A percentile compares a stretch with the other conserved stretches of the same genome.
Evolutionary conservation across 2,888 invertebrate species (phyloP).

Genomic region (Cerceris rybyensis): DNA sequence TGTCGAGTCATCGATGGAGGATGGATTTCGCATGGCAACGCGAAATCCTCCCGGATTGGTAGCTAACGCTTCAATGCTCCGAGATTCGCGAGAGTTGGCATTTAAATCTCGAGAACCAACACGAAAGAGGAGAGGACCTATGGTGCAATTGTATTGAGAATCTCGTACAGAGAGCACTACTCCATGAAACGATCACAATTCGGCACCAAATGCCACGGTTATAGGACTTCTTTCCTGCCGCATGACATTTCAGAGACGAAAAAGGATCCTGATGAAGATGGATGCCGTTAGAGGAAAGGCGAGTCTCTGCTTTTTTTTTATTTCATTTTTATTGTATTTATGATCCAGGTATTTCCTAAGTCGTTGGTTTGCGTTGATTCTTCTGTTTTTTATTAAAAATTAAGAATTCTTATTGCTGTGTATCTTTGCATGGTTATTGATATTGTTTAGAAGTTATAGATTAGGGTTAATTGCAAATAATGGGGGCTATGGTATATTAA

Average conservation of each 20-base stretch:
- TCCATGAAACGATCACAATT: constrained; percentile 24
- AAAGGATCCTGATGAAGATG: neutral
- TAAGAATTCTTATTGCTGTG: too few species aligned
- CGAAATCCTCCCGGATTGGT: constrained; percentile 12
- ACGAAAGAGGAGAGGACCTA: constrained; percentile 17
- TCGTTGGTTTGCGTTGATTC: too few species aligned
- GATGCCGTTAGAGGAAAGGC: too few species aligned
- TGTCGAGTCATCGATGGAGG: constrained; percentile 32
- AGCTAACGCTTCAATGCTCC: constrained; percentile 15
- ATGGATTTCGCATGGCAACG: constrained; percentile 22
- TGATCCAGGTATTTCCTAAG: too few species aligned
- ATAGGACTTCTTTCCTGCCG: constrained; percentile 48
- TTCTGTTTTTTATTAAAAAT: too few species aligned
- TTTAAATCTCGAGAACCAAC: constrained; percentile 37
- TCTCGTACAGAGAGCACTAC: constrained; percentile 32
- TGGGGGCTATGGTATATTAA: too few species aligned
- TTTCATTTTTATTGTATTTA: too few species aligned
- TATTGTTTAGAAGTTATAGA: too few species aligned
- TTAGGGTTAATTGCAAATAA: too few species aligned
- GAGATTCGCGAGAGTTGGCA: constrained; percentile 59
- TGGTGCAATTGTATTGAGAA: constrained; percentile 41
- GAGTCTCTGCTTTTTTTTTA: too few species aligned
- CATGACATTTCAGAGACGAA: constrained; percentile 58
- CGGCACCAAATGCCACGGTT: constrained; percentile 64
- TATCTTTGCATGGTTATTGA: too few species aligned